Evolutionary conservation across 2,888 invertebrate genomes (phyloP), one percentile per base, ranked within the genome.

Genomic region (Rosalia funebris): DNA sequence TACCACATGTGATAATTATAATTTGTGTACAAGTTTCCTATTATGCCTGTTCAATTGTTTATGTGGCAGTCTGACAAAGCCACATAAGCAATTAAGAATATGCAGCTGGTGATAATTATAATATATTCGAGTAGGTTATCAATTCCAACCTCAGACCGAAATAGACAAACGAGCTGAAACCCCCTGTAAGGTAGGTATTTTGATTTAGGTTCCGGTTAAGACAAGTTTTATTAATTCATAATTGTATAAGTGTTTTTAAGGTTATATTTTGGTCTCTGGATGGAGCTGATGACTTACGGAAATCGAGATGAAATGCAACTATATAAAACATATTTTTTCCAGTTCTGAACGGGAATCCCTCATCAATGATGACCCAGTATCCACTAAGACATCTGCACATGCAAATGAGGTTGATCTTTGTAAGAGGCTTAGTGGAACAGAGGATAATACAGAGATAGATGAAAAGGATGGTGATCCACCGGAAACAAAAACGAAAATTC

Each of bases 91-190:
- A 14, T 41, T 39, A 39, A 39, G 7, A 46, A 58, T 55, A 55
- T 48, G 41, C 54, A 45, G 65, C 20, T 39, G 11, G 12, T 41
- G 32, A 45, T 36, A 16, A 11, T 36, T 34, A 37, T 55, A n/a
- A n/a, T 16, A 39, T 56, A 15, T 42, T 32, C 47, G 10, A 56
- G 71, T 72, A 68, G 70, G 75, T 76, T 76, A 69, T 77, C 75
- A 77, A 70, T 69, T 77, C 80, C 77, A 75, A 48, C 77, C 77
- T 77, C 65, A 79, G 80, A 80, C 80, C 79, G 78, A 80, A 80
- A 79, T 76, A 75, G 48, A 46, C 47, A 41, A 52, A 12, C 15
- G 32, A 42, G 25, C 47, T 15, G 14, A 20, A 39, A 16, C 36
- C 36, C 36, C n/a, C 12, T 7, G 16, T 12, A 62, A 71, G 72